Conservation (phyloP, 2,113 vertebrate species). For the Podarcis muralis region DNA sequence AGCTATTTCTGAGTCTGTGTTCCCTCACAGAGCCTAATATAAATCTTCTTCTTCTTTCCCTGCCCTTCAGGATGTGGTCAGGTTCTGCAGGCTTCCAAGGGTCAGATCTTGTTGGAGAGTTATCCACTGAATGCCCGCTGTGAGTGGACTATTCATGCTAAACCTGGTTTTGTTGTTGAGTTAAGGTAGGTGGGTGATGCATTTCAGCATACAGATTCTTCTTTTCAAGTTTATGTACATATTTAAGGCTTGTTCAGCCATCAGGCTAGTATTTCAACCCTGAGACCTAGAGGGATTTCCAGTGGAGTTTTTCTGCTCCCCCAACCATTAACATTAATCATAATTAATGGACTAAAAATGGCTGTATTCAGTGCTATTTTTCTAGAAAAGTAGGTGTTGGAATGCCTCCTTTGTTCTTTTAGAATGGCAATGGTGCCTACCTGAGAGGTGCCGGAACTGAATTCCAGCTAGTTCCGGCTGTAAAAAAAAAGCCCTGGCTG, state of each 20-base stretch:
- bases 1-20: neutral
- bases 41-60: slow-evolving; percentile 24
- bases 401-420: too few species aligned
- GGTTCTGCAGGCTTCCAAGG: slow-evolving; percentile 84
- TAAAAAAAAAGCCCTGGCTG: too few species aligned
- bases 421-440: too few species aligned
- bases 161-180: slow-evolving; percentile 87
- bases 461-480: too few species aligned
- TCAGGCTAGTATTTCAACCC: neutral
- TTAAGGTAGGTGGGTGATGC: slow-evolving; percentile 79
- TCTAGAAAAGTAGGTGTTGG: too few species aligned
- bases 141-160: slow-evolving; percentile 92
- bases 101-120: slow-evolving; percentile 93
- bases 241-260: neutral
- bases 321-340: neutral
- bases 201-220: neutral
- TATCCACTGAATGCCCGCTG: slow-evolving; percentile 95
- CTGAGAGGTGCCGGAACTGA: too few species aligned
- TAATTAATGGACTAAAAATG: too few species aligned
- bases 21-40: neutral
- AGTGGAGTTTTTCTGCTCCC: too few species aligned
- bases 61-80: slow-evolving; percentile 87
- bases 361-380: neutral
- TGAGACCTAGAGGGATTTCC: neutral
- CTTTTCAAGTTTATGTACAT: neutral